Percentiles rank a stretch among this genome's conserved stretches.
Conservation (phyloP, 2,888 invertebrate species). For the Erebia palarica region DNA sequence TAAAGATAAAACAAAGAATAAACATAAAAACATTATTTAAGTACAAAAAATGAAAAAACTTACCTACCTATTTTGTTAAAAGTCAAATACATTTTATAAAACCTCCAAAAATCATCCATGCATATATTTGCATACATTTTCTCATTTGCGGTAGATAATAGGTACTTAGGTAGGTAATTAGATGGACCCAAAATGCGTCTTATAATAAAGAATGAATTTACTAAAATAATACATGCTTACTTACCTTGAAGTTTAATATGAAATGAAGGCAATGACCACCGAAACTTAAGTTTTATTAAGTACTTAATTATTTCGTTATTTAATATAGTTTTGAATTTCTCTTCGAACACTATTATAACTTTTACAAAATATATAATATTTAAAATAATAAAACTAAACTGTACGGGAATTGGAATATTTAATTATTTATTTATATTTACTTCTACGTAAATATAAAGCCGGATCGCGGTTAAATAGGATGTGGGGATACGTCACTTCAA, state of each 20-base stretch:
- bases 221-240: neutral
- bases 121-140: slow-evolving; percentile 11
- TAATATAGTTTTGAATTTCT: neutral
- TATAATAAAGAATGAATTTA: slow-evolving; percentile 1
- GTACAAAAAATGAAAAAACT: neutral
- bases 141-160: neutral
- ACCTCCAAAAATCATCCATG: neutral
- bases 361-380: neutral
- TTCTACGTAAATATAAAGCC: slow-evolving; percentile 14
- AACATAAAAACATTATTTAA: too few relatives aligned
- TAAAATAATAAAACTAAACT: neutral
- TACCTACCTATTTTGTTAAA: neutral
- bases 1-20: too few relatives aligned
- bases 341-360: neutral
- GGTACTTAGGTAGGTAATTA: neutral
- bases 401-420: neutral
- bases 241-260: slow-evolving; percentile 10
- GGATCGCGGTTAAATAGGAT: neutral
- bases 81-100: neutral
- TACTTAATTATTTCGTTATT: neutral
- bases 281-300: neutral
- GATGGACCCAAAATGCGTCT: neutral
- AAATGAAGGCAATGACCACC: neutral
- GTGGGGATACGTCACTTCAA: slow-evolving; percentile 20
- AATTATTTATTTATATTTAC: neutral